phyloP scores from a whole-genome alignment of 2,113 vertebrate genomes.

The Mirza zaza region DNA sequence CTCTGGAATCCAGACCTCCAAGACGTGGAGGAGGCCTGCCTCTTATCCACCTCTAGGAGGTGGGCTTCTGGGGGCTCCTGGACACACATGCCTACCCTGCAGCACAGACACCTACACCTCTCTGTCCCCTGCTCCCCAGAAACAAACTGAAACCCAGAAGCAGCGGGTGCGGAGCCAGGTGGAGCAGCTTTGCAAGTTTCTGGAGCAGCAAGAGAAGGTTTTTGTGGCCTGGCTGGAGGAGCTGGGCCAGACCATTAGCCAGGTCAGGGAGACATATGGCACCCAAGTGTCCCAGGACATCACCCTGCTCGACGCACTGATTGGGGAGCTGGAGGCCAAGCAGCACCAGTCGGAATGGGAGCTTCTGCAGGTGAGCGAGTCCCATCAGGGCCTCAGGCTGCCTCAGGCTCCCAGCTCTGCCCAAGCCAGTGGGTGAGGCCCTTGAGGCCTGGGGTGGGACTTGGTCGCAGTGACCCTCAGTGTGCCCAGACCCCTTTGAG shows the following conservation, averaged over 20 bases:
- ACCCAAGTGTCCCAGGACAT: conserved; percentile 16
- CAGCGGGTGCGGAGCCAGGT: conserved; percentile 38
- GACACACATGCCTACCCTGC: background rate
- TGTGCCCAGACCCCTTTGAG: background rate
- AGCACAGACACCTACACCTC: background rate
- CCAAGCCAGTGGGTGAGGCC: background rate
- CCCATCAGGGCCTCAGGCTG: background rate
- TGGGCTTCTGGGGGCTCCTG: background rate
- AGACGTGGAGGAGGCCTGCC: background rate
- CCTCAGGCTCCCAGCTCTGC: background rate
- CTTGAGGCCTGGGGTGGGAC: background rate
- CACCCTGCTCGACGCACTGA: conserved; percentile 22
- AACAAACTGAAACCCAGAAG: conserved; percentile 63
- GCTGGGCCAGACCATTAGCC: conserved; percentile 45
- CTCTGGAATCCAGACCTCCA: background rate
- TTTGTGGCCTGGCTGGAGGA: conserved; percentile 65
- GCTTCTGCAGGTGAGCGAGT: conserved; percentile 69
- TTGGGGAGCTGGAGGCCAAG: conserved; percentile 65
- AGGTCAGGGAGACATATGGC: conserved; percentile 31
- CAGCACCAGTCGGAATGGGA: conserved; percentile 37
- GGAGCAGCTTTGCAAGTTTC: conserved; percentile 51
- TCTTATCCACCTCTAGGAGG: background rate
- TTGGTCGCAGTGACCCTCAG: background rate
- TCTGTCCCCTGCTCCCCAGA: conserved; percentile 37
- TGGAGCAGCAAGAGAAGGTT: conserved; percentile 66